These are phyloP conservation scores for Colius striatus DNA, from an alignment of 2,113 vertebrate species.

Conservation along the genomic window DNA sequence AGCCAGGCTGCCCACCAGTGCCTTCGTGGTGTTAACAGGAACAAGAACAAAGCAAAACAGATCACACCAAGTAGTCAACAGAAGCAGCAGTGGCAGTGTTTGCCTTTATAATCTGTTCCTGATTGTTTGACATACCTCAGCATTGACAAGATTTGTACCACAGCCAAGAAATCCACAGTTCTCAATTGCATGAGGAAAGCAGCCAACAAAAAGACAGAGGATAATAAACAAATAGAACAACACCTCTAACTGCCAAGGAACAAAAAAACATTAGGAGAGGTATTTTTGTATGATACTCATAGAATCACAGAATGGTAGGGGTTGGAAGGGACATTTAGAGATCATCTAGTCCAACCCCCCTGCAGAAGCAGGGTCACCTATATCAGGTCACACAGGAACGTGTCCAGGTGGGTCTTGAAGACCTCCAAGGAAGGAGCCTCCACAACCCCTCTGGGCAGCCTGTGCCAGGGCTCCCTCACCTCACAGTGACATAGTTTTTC, in stretches of 20 bases:
- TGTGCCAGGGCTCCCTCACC: too few relatives aligned
- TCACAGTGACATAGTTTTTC: too few relatives aligned
- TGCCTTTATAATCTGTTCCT: neutral
- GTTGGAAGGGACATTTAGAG: too few relatives aligned
- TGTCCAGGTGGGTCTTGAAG: too few relatives aligned
- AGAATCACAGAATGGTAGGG: too few relatives aligned
- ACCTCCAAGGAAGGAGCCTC: too few relatives aligned
- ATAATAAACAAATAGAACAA: neutral
- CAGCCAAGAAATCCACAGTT: neutral
- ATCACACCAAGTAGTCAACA: neutral
- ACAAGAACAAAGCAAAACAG: neutral
- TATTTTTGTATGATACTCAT: neutral
- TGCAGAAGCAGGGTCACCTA: too few relatives aligned
- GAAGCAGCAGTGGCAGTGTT: neutral
- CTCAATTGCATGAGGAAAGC: neutral
- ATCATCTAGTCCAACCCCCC: too few relatives aligned
- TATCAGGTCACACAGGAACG: too few relatives aligned
- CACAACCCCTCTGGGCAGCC: too few relatives aligned
- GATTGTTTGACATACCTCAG: neutral
- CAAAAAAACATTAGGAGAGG: neutral
- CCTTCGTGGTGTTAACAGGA: neutral
- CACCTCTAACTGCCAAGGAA: neutral
- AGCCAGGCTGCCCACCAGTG: neutral
- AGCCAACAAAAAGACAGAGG: neutral
- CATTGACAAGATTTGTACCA: neutral